Conservation (phyloP, 1,140 invertebrate genomes). For the Archegozetes longisetosus region DNA sequence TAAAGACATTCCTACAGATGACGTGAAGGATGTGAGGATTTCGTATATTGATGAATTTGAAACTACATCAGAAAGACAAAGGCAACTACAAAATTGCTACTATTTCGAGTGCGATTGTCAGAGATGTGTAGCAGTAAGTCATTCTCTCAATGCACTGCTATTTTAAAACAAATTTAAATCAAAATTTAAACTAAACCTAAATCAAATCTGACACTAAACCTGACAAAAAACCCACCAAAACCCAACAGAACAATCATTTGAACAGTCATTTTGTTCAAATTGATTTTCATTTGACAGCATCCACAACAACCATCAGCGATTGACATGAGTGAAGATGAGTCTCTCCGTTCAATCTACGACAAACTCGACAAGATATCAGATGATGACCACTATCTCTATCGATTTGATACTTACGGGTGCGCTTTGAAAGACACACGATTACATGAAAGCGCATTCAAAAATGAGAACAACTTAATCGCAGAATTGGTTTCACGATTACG, state of each 20-base stretch:
- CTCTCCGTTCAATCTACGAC: not conserved
- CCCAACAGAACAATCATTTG: not conserved
- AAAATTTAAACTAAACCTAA: not conserved
- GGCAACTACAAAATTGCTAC: not conserved
- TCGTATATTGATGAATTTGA: constrained; percentile 14
- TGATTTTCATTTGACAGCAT: not conserved
- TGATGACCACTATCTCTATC: not conserved
- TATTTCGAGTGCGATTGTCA: constrained; percentile 12
- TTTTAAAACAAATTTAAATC: not conserved
- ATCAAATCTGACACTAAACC: not conserved
- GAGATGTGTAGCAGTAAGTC: not conserved
- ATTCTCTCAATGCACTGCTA: not conserved
- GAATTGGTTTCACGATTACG: not conserved
- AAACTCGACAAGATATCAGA: not conserved
- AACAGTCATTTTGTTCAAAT: not conserved
- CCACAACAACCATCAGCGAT: not conserved
- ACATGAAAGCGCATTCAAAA: not conserved
- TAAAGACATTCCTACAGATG: not conserved
- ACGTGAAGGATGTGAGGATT: constrained; percentile 2
- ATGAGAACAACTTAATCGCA: not conserved
- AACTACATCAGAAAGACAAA: not conserved
- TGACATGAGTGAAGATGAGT: not conserved
- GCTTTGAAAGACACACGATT: not conserved
- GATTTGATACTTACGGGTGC: not conserved
- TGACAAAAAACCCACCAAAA: not conserved